Evolutionary conservation across 1,140 invertebrate species (phyloP).

Genomic region (Musca domestica): DNA sequence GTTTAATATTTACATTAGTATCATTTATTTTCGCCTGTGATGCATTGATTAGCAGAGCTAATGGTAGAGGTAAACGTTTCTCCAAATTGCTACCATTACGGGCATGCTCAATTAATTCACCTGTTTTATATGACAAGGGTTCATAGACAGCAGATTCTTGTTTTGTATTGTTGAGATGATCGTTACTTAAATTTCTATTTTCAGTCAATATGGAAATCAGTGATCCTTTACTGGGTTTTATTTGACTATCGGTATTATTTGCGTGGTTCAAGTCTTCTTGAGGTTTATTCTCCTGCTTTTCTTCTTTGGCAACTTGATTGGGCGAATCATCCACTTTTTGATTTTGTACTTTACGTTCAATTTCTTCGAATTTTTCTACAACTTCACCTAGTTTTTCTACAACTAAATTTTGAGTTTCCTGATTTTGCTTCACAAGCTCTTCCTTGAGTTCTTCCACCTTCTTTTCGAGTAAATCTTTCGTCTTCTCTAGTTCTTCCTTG

Average conservation of each 20-base stretch:
- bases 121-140: conserved; percentile 47
- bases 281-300: background rate
- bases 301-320: too few species aligned
- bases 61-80: conserved; percentile 38
- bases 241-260: background rate
- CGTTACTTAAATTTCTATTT: conserved; percentile 1
- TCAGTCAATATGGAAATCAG: conserved; percentile 8
- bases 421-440: conserved; percentile 47
- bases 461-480: conserved; percentile 57
- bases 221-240: background rate
- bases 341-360: conserved; percentile 27
- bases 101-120: conserved; percentile 34
- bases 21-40: conserved; percentile 22
- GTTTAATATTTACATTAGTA: background rate
- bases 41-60: conserved; percentile 40
- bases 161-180: background rate
- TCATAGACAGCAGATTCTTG: conserved; percentile 35
- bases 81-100: conserved; percentile 34
- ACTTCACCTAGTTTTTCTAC: conserved; percentile 33
- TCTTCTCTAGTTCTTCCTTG: conserved; percentile 59
- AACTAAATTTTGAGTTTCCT: conserved; percentile 36
- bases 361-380: conserved; percentile 33
- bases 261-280: background rate
- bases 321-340: conserved; percentile 18
- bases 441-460: conserved; percentile 57